phyloP scores from a whole-genome alignment of 2,113 vertebrate genomes.

The Chloropsis hardwickii region DNA sequence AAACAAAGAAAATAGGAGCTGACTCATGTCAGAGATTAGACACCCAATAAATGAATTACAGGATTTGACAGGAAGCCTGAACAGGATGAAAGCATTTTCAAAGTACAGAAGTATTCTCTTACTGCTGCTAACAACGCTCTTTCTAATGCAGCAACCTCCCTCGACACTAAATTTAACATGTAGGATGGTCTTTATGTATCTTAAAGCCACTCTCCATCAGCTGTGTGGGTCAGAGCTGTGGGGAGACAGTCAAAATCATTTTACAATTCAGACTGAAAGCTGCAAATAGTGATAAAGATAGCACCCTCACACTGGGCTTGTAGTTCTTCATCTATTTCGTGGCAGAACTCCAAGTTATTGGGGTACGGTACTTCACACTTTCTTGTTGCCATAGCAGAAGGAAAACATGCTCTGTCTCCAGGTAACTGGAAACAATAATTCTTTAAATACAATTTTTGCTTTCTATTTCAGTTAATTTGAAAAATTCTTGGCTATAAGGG shows the following conservation, averaged over 20 bases:
- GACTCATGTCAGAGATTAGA: neutral
- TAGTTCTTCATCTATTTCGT: conserved; percentile 36
- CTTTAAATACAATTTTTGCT: conserved; percentile 59
- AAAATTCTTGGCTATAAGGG: conserved; percentile 21
- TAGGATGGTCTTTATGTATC: neutral
- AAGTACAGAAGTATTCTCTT: neutral
- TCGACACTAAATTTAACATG: neutral
- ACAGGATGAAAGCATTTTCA: neutral
- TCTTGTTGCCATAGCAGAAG: conserved; percentile 67
- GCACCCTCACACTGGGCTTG: neutral
- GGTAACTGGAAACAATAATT: conserved; percentile 62
- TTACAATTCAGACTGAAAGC: neutral
- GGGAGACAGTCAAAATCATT: neutral
- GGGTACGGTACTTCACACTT: conserved; percentile 27
- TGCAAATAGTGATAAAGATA: neutral
- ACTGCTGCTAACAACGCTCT: neutral
- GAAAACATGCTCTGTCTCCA: conserved; percentile 65
- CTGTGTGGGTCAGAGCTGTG: neutral
- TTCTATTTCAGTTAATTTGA: conserved; percentile 48
- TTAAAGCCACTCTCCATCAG: neutral
- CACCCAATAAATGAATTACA: neutral
- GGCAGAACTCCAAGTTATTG: conserved; percentile 67
- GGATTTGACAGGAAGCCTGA: neutral
- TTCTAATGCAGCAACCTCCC: neutral
- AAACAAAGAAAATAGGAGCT: neutral